These are phyloP conservation scores for Gobio gobio DNA, from an alignment of 2,113 vertebrate genomes.

Conservation along the genomic window DNA sequence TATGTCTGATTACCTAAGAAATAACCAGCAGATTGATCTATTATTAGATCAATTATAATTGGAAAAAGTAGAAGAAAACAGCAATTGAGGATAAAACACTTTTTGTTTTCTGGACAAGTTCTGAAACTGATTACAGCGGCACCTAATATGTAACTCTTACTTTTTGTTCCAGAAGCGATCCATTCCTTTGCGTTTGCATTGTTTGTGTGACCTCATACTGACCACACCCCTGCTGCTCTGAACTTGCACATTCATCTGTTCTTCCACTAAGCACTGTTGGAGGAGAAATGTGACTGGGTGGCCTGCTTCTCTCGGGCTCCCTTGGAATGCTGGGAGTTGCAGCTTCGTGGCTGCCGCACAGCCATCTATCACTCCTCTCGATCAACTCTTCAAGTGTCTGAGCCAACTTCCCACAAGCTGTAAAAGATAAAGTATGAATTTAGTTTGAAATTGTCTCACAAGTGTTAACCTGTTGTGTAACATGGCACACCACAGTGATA, in stretches of 20 bases:
- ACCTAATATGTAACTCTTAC: constrained; percentile 16
- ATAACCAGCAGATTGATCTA: background rate
- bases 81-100: background rate
- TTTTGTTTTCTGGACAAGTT: background rate
- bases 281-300: constrained; percentile 31
- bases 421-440: constrained; percentile 9
- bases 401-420: constrained; percentile 62
- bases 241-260: constrained; percentile 39
- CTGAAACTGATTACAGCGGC: background rate
- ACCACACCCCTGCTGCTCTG: constrained; percentile 39
- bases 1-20: background rate
- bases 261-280: constrained; percentile 39
- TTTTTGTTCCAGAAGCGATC: constrained; percentile 43
- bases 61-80: background rate
- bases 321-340: constrained; percentile 33
- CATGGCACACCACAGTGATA: constrained; percentile 17
- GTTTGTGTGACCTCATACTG: constrained; percentile 21
- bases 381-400: constrained; percentile 59
- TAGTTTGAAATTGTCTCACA: background rate
- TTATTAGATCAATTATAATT: background rate
- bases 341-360: constrained; percentile 34
- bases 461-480: constrained; percentile 10
- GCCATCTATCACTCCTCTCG: constrained; percentile 59
- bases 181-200: constrained; percentile 4
- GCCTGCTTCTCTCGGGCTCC: constrained; percentile 25